Conservation (phyloP, 2,797 vertebrate genomes). For the Anolis apletophallus region DNA sequence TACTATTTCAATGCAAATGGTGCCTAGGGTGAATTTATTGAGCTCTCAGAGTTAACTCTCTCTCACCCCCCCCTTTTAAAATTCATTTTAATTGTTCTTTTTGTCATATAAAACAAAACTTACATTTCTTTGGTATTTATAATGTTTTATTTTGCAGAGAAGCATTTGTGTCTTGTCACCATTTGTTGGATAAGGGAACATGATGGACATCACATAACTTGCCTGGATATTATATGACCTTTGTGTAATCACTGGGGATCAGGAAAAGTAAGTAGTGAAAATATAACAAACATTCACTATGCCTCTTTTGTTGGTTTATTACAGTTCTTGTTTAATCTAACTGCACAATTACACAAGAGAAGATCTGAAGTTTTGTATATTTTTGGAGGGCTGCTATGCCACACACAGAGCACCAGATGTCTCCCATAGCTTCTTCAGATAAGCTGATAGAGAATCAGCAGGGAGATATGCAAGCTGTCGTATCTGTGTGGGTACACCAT, state of each 20-base stretch:
- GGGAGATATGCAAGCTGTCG: conserved; percentile 14
- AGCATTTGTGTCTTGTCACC: not conserved
- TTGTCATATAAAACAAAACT: not conserved
- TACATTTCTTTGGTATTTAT: not conserved
- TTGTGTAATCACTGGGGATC: not conserved
- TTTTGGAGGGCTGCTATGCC: conserved; percentile 6
- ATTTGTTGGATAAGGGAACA: not conserved
- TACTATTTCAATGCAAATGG: not conserved
- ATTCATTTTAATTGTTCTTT: too few relatives aligned
- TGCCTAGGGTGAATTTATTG: too few relatives aligned
- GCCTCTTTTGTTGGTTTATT: not conserved
- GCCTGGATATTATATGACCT: not conserved
- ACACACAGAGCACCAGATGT: conserved; percentile 25
- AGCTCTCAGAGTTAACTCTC: not conserved
- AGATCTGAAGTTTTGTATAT: not conserved
- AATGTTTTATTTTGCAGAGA: too few relatives aligned
- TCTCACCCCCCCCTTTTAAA: too few relatives aligned
- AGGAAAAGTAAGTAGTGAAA: not conserved
- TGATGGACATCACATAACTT: not conserved
- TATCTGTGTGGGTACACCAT: conserved; percentile 5
- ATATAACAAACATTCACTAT: not conserved
- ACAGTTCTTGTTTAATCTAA: not conserved
- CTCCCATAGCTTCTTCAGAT: conserved; percentile 32
- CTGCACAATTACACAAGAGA: not conserved
- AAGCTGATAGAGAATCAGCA: conserved; percentile 36